These are phyloP conservation scores for Egretta garzetta DNA, from an alignment of 2,113 vertebrate genomes.

Conservation along the genomic window DNA sequence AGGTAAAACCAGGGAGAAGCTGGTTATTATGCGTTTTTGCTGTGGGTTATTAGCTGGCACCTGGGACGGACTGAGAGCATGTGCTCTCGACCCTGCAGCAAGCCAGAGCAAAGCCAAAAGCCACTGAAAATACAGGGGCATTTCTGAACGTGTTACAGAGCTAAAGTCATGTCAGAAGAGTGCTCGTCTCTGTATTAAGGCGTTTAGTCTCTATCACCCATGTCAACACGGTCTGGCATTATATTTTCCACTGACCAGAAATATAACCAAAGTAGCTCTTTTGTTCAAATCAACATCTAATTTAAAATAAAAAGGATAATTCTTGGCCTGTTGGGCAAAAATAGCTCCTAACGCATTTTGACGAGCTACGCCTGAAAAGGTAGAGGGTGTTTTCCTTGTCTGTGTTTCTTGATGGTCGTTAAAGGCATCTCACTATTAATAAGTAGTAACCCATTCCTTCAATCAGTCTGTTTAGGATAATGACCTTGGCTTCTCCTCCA, in stretches of 20 bases:
- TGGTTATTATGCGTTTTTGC: not conserved
- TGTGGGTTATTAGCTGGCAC: not conserved
- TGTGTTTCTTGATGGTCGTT: not conserved
- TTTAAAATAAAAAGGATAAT: not conserved
- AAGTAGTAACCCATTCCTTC: not conserved
- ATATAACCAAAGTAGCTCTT: not conserved
- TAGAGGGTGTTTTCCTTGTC: not conserved
- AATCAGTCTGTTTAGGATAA: not conserved
- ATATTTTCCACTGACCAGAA: not conserved
- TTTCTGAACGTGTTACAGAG: not conserved
- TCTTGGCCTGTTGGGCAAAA: not conserved
- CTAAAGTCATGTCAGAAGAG: not conserved
- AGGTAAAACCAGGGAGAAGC: not conserved
- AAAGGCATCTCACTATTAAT: not conserved
- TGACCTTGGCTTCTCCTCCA: not conserved
- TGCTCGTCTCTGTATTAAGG: rapidly evolving
- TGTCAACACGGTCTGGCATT: not conserved
- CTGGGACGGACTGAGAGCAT: not conserved
- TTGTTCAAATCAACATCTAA: not conserved
- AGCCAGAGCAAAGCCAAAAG: not conserved
- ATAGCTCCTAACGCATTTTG: not conserved
- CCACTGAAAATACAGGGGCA: not conserved
- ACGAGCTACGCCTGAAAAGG: not conserved
- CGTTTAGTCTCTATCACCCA: not conserved
- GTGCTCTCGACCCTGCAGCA: not conserved